Evolutionary conservation across 2,888 invertebrate species (phyloP), one percentile per base, ranked within the genome.

Genomic region (Parnassius apollo): DNA sequence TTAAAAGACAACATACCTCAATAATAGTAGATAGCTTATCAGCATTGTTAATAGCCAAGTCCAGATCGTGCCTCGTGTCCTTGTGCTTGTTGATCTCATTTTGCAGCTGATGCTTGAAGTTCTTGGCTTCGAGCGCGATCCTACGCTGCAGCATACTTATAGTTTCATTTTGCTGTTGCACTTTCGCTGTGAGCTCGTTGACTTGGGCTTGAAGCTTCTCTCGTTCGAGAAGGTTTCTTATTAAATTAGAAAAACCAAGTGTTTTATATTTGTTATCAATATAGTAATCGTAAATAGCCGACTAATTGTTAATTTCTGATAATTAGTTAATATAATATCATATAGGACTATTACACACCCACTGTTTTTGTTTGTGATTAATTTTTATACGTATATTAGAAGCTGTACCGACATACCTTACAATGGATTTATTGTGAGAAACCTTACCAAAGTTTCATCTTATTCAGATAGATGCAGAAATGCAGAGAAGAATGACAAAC

Each of bases 41-140:
- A 59, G 95, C 92, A 77, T 95, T 95, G 10, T 78, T 88, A 59
- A 94, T 86, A 2, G 94, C 93, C 52, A 93, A 89, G 62, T 94
- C 93, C 53, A 96, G 85, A 66, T 95, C 94, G 51, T 93, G 93
- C 68, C 95, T 93, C 1, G 94, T 93, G 71, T 95, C 95, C 69
- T 94, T 96, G 66, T 95, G 94, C 70, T 95, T 96, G 59, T 91
- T 91, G 59, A 94, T 93, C 81, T 96, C 96, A 0, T 82, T 79
- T 66, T 94, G 93, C 13, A 96, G 80, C 76, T 96, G 95, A 69
- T 95, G 95, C 64, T 93, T 94, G 69, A 94, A 93, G 77, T 94
- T 95, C 87, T 96, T 97, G 2, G 93, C 92, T 79, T 96, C 96
- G 46, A 97, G 83, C 64, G 94, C 92, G 12, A 96, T 83, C 72